Evolutionary conservation across 2,888 invertebrate genomes (phyloP).

Genomic region (Plebejus anna): DNA sequence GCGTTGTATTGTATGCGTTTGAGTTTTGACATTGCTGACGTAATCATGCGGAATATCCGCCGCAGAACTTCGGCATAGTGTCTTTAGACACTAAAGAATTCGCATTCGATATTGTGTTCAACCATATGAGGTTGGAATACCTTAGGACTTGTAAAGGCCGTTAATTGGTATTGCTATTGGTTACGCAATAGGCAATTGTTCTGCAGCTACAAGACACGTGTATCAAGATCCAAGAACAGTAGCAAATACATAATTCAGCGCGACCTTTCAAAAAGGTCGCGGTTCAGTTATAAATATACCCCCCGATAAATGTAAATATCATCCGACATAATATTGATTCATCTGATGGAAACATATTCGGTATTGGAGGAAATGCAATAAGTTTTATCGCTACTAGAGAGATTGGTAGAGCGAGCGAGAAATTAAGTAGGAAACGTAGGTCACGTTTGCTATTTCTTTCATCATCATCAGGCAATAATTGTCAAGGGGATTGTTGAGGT

Average conservation of each 20-base stretch:
- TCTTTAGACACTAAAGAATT: too few species aligned
- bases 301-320: constrained; percentile 15
- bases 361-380: neutral
- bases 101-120: too few species aligned
- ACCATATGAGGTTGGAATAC: too few species aligned
- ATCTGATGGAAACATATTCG: neutral
- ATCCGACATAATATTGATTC: neutral
- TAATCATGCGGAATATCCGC: too few species aligned
- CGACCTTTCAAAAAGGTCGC: constrained; percentile 19
- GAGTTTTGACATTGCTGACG: too few species aligned
- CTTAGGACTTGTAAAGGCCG: neutral
- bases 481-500: neutral
- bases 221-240: neutral
- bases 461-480: neutral
- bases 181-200: neutral
- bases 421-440: neutral
- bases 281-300: constrained; percentile 11
- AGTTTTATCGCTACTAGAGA: neutral
- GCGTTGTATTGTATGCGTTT: too few species aligned
- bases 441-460: neutral
- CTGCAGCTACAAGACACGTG: neutral
- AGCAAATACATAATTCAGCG: constrained; percentile 17
- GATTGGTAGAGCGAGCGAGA: neutral
- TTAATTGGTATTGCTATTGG: neutral
- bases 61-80: too few species aligned